These are phyloP conservation scores for Sebastes hubbsi DNA, from an alignment of 2,797 vertebrate genomes.

Conservation along the genomic window DNA sequence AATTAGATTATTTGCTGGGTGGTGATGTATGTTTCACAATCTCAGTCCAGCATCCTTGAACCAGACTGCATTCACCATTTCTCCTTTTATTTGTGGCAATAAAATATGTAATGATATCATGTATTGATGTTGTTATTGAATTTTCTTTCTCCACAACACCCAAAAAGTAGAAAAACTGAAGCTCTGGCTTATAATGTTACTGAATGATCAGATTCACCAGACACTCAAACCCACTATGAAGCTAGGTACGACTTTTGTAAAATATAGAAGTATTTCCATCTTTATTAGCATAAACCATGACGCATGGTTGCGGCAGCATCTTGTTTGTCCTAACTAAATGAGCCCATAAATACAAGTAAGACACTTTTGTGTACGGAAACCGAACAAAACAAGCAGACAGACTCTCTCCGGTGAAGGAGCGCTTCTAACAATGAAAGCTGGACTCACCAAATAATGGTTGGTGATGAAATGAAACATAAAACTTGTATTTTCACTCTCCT, in stretches of 20 bases:
- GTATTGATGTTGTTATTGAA: neutral
- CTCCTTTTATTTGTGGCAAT: neutral
- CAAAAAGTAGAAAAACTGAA: neutral
- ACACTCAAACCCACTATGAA: neutral
- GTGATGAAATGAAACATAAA: constrained; percentile 2
- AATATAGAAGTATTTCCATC: neutral
- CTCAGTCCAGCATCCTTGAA: neutral
- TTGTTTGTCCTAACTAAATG: neutral
- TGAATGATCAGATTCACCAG: neutral
- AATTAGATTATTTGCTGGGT: neutral
- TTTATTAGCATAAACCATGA: neutral
- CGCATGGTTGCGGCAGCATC: neutral
- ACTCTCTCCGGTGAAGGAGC: neutral
- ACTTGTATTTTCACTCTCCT: neutral
- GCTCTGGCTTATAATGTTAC: neutral
- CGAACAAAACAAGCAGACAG: too few species aligned
- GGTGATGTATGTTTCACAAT: neutral
- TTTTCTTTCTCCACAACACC: neutral
- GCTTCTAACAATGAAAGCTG: neutral
- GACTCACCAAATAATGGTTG: neutral
- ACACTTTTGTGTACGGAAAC: neutral
- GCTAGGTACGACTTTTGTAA: neutral
- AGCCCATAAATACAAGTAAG: neutral
- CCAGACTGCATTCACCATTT: neutral
- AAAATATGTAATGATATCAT: neutral